Evolutionary conservation across 2,888 invertebrate genomes (phyloP), one percentile per base, ranked within the genome.

Genomic region (Synanthedon tipuliformis): DNA sequence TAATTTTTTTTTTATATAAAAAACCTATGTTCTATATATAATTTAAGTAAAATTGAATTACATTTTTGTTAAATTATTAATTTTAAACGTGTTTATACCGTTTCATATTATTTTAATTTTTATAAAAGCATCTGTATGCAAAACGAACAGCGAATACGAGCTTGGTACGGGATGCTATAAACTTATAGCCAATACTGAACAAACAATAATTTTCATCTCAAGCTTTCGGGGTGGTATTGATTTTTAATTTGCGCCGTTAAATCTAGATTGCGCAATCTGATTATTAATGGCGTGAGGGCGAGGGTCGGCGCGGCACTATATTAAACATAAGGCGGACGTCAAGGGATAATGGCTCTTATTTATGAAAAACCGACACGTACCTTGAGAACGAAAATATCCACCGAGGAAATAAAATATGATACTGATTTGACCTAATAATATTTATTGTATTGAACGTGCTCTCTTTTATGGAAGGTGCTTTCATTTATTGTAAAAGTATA

Each of bases 231-330:
- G 51, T 50, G 52, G 56, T 78, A 81, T 80, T 73, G 80, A 81
- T 81, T 81, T 78, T 74, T 73, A 76, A 78, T 81, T 79, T 76
- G 65, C 66, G 63, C 64, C 62, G 69, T 72, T 71, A 71, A 69
- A 75, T 75, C 71, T 71, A 70, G 74, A 79, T 73, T 71, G 69
- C 72, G 71, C 68, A 71, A 75, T 75, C 75, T 64, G 71, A 78
- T 81, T 81, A 82, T 81, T 78, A 82, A 82, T 78, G 74, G 69
- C 61, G 58, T 53, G 58, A 73, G 68, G 71, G 73, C 69, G 73
- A 65, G 71, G 76, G 75, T 73, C 69, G 69, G 58, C 59, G 61
- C 55, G 69, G 66, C 62, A 71, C 70, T 71, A 72, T 77, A 75
- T 81, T 79, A 78, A 75, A 73, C 71, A 71, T 65, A 66, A 69